Evolutionary conservation across 1,140 invertebrate genomes (phyloP).

Genomic region (Macrotrachela quadricornifera): DNA sequence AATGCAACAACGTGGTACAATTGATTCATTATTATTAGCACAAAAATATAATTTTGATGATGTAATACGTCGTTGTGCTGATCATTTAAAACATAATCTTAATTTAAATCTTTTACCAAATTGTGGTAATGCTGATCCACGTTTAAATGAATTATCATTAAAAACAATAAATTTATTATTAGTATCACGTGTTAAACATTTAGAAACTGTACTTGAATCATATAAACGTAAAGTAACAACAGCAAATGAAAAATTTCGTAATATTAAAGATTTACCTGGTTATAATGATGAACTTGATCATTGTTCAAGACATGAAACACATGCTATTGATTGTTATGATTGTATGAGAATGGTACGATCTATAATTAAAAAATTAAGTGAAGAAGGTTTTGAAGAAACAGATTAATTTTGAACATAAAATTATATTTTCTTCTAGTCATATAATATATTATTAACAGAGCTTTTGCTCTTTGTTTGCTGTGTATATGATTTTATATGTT

Average conservation of each 20-base stretch:
- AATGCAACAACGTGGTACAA: slow-evolving; percentile 10
- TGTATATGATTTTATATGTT: too few relatives aligned
- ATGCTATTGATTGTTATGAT: slow-evolving; percentile 3
- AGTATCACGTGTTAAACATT: slow-evolving; percentile 2
- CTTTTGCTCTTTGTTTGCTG: too few relatives aligned
- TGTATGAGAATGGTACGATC: slow-evolving; percentile 7
- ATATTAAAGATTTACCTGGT: slow-evolving; percentile 4
- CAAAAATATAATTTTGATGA: slow-evolving; percentile 8
- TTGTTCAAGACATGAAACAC: slow-evolving; percentile 1
- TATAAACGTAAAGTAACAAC: slow-evolving; percentile 5
- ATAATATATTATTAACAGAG: too few relatives aligned
- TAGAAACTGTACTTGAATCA: slow-evolving; percentile 6
- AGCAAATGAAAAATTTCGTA: slow-evolving; percentile 7
- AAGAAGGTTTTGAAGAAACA: slow-evolving; percentile 6
- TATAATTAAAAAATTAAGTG: slow-evolving; percentile 4
- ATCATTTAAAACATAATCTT: slow-evolving; percentile 7
- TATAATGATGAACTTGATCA: neutral
- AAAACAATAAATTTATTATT: slow-evolving; percentile 3
- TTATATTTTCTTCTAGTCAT: too few relatives aligned
- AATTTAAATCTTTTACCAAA: slow-evolving; percentile 1
- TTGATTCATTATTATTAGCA: slow-evolving; percentile 5
- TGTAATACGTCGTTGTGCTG: slow-evolving; percentile 5
- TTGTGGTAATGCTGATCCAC: neutral
- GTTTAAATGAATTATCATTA: slow-evolving; percentile 3
- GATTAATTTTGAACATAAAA: neutral